Base-by-base conservation (phyloP, 2,797 vertebrate species). In the Rhodeus uyekii region DNA sequence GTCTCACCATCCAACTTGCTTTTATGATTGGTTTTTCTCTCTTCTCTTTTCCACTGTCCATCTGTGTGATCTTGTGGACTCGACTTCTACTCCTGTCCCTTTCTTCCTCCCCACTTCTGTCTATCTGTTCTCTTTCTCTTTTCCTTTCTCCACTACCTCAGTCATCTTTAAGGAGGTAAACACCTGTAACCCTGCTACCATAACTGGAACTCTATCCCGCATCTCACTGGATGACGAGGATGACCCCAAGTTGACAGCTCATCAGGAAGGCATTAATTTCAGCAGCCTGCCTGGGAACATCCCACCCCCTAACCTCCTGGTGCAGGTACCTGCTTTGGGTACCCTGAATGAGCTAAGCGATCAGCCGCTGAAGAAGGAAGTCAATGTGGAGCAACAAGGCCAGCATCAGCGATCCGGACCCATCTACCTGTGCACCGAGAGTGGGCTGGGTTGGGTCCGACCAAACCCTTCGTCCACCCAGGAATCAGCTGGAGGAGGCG, bases 81-180 rank as follows among this genome's bases (percentile, higher is more conserved):
- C 78, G 76, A 83, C 79, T 81, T 78, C 50, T 82, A 46, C 46
- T 73, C 76, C 61, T 69, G 22, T 80, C 36, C 58, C 19, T 77
- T 73, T 69, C 64, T 22, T 77, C 44, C 13, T 64, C 46, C 5
- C 71, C 80, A 68, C 50, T 76, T 76, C 81, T 74, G 29, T 67
- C 64, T 71, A 32, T 71, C 39, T 69, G 46, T 38, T 67, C 29
- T 64, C 36, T 71, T n/a, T 34, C 29, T 48, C 44, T 50, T 27
- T 81, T 83, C 8, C 60, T 55, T 82, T 53, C 80, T 3, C 73
- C 76, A 79, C 67, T 80, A 36, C 84, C 78, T 7, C 89, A 99
- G 98, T 99, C 91, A 96, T 99, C 84, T 99, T 99, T 92, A 99
- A 99, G 90, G 98, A 99, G 92, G 96, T 98, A 89, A 99, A 97